Evolutionary conservation across 2,113 vertebrate species (phyloP).

Genomic region (Arenaria interpres): DNA sequence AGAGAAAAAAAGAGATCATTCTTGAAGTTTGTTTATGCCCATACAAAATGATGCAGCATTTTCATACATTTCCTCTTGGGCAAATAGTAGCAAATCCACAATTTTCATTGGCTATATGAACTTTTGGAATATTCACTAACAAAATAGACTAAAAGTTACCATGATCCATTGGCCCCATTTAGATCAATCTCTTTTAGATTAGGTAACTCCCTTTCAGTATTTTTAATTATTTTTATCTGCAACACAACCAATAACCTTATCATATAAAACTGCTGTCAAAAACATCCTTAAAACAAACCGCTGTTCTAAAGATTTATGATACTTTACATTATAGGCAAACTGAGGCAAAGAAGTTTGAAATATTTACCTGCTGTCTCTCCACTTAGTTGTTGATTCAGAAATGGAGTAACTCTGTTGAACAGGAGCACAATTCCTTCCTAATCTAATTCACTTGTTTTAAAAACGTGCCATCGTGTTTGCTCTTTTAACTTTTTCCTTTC

Average conservation of each 20-base stretch:
- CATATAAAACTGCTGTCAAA: not conserved
- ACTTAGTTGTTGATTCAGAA: not conserved
- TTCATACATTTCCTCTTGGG: not conserved
- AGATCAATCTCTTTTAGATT: not conserved
- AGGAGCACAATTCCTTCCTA: not conserved
- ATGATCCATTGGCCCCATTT: not conserved
- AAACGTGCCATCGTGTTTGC: not conserved
- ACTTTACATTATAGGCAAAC: not conserved
- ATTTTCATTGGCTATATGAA: not conserved
- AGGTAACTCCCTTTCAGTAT: not conserved
- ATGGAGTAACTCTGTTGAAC: not conserved
- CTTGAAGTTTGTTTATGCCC: not conserved
- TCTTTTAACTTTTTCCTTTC: not conserved
- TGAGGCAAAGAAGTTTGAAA: not conserved
- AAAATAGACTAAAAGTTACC: not conserved
- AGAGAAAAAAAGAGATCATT: rapidly evolving
- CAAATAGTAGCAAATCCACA: not conserved
- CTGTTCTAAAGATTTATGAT: not conserved
- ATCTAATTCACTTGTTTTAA: not conserved
- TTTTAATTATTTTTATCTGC: not conserved
- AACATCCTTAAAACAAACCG: not conserved
- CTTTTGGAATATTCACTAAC: not conserved
- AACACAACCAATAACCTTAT: not conserved
- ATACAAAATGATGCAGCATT: not conserved
- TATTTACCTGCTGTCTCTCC: not conserved